Percentiles rank a stretch among this genome's conserved stretches.
Conservation (phyloP, 2,113 vertebrate species). For the Hemiprocne comata region DNA sequence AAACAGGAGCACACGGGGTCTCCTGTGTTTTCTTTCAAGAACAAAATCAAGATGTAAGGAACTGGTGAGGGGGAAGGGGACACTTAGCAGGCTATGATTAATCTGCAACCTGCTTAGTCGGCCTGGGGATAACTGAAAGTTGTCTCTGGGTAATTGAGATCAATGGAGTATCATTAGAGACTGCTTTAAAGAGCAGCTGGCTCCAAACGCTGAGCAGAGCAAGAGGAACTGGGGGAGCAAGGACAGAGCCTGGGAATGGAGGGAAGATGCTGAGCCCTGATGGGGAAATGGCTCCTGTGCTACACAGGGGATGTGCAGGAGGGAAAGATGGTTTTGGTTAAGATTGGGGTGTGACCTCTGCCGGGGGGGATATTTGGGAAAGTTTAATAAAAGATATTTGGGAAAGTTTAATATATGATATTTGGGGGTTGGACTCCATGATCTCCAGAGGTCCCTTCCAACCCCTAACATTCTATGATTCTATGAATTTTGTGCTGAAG, state of each 20-base stretch:
- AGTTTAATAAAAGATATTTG: too few relatives aligned
- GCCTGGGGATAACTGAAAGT: constrained; percentile 44
- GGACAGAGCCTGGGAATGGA: background rate
- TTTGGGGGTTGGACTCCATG: too few relatives aligned
- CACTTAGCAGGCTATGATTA: constrained; percentile 31
- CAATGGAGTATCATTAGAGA: constrained; percentile 39
- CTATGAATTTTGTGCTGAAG: background rate
- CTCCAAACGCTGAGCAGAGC: background rate
- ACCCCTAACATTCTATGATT: too few relatives aligned
- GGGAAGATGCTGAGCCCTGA: background rate
- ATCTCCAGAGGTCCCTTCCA: too few relatives aligned
- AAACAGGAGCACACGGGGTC: background rate
- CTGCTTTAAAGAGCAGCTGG: background rate
- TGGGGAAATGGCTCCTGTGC: accelerated
- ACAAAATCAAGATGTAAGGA: constrained; percentile 34
- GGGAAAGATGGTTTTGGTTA: background rate
- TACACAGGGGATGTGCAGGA: background rate
- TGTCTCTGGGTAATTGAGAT: constrained; percentile 65
- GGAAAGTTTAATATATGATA: background rate
- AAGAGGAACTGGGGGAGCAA: background rate
- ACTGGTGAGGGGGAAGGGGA: background rate
- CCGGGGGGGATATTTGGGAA: background rate
- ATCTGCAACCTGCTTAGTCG: constrained; percentile 45
- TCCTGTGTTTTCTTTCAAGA: background rate
- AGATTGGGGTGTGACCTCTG: background rate